Conservation (phyloP, 2,797 vertebrate species). For the Paratrypauchen microcephalus region DNA sequence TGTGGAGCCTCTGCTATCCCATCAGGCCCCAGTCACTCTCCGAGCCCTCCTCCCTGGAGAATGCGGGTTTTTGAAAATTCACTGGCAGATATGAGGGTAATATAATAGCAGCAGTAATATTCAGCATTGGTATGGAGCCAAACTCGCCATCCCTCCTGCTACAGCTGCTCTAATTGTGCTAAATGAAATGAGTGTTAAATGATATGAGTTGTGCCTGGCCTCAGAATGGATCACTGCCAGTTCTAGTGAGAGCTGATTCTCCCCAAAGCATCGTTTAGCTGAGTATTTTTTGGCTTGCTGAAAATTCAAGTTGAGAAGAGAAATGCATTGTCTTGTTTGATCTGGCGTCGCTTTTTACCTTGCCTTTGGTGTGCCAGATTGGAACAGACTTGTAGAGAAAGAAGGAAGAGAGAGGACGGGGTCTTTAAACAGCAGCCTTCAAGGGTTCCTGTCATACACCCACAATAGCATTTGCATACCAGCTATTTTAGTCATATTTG, state of each 20-base stretch:
- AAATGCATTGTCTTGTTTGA: constrained; percentile 2
- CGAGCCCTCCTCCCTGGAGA: constrained; percentile 28
- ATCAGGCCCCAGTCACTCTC: constrained; percentile 57
- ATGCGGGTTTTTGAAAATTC: constrained; percentile 30
- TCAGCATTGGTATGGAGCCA: constrained; percentile 34
- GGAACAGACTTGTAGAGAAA: constrained; percentile 3
- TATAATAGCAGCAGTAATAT: constrained; percentile 43
- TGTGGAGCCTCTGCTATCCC: constrained; percentile 57
- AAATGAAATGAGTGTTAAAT: constrained; percentile 61
- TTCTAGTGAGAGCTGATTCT: constrained; percentile 36
- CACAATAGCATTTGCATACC: constrained; percentile 4
- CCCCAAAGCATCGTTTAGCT: constrained; percentile 16
- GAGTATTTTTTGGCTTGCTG: constrained; percentile 4
- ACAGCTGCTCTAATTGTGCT: constrained; percentile 49
- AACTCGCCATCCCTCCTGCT: constrained; percentile 17
- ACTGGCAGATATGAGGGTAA: constrained; percentile 23
- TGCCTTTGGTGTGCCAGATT: background rate
- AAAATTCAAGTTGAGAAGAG: constrained; percentile 1
- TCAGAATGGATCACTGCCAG: constrained; percentile 28
- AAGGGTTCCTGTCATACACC: constrained; percentile 6
- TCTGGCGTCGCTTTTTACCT: background rate
- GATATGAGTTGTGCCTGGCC: constrained; percentile 40
- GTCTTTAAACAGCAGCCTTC: constrained; percentile 5
- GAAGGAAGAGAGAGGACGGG: background rate
- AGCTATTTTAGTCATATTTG: constrained; percentile 5